These are phyloP conservation scores for Tachina grossa DNA, from an alignment of 2,888 invertebrate genomes.

Conservation along the genomic window DNA sequence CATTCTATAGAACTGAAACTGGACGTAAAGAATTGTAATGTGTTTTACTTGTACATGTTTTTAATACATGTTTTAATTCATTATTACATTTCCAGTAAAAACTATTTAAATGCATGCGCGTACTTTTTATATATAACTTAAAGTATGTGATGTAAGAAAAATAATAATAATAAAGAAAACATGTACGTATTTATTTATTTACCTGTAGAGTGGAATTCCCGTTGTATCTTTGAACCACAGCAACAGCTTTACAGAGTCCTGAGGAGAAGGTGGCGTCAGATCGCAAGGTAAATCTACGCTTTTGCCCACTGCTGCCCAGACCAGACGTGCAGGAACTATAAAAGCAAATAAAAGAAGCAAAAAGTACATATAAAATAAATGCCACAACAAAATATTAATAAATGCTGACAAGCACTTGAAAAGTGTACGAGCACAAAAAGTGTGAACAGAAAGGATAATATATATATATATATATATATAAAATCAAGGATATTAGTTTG, in stretches of 20 bases:
- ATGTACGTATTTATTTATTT: conserved; percentile 76
- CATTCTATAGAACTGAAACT: too few species aligned
- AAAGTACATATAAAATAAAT: conserved; percentile 21
- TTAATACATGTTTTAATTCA: not conserved
- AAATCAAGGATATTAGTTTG: conserved; percentile 59
- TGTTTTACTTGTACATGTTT: not conserved
- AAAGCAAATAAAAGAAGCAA: conserved; percentile 71
- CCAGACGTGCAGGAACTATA: conserved; percentile 86
- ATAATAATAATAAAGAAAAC: not conserved
- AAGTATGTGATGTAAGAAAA: not conserved
- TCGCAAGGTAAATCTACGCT: conserved; percentile 93
- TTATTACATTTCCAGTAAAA: not conserved
- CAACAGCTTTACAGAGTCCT: conserved; percentile 90
- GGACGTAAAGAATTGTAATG: not conserved
- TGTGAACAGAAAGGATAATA: not conserved
- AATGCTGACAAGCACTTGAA: conserved; percentile 15
- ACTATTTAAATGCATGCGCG: not conserved
- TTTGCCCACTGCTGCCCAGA: conserved; percentile 91
- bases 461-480: conserved; percentile 17
- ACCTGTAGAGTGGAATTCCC: conserved; percentile 95
- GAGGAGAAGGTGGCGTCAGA: conserved; percentile 88
- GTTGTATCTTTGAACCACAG: conserved; percentile 95
- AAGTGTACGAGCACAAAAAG: not conserved
- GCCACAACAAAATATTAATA: conserved; percentile 41
- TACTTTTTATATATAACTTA: not conserved